Evolutionary conservation across 1,140 invertebrate species (phyloP).

Genomic region (Macrotrachela quadricornifera): DNA sequence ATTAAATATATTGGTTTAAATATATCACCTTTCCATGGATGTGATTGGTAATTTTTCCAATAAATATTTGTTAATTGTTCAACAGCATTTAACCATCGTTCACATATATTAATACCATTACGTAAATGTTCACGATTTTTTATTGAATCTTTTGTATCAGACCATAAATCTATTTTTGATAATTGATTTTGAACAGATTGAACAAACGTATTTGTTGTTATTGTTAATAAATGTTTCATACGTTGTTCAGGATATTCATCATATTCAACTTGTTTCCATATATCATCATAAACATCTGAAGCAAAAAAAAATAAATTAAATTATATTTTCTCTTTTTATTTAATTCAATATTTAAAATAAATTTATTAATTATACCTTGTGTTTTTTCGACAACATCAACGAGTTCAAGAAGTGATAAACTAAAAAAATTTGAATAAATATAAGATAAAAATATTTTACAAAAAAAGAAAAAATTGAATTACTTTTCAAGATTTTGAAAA

Average conservation of each 20-base stretch:
- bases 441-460: constrained; percentile 2
- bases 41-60: constrained; percentile 63
- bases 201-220: constrained; percentile 38
- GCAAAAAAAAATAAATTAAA: no score
- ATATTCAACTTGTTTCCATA: constrained; percentile 61
- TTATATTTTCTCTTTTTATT: no score
- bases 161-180: no score
- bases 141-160: constrained; percentile 28
- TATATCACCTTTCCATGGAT: constrained; percentile 56
- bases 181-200: constrained; percentile 42
- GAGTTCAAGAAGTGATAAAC: constrained; percentile 22
- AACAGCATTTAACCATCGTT: constrained; percentile 56
- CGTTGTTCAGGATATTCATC: constrained; percentile 50
- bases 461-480: no score
- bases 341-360: no score
- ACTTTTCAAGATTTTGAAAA: constrained; percentile 11
- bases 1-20: constrained; percentile 46
- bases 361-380: constrained; percentile 27
- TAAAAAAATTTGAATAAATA: neutral
- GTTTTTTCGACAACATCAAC: constrained; percentile 32
- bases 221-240: constrained; percentile 63
- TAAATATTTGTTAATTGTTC: constrained; percentile 64
- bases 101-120: constrained; percentile 39
- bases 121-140: constrained; percentile 35
- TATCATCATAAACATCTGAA: constrained; percentile 41